Conservation (phyloP, 2,797 vertebrate species). For the Xiphophorus birchmanni region DNA sequence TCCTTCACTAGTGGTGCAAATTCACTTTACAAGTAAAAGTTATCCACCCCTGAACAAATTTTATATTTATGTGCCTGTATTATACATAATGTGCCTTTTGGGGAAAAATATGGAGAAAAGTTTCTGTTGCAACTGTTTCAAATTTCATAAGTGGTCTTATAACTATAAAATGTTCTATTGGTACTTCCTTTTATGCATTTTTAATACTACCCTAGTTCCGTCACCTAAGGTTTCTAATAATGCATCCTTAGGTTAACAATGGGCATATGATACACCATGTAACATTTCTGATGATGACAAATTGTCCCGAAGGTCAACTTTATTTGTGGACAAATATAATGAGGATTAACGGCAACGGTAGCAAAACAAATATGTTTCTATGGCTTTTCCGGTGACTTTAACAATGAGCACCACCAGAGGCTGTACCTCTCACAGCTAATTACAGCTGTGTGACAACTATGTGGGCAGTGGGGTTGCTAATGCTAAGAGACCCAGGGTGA, state of each 20-base stretch:
- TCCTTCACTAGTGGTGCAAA: constrained; percentile 47
- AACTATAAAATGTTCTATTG: constrained; percentile 19
- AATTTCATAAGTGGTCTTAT: constrained; percentile 32
- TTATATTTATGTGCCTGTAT: constrained; percentile 40
- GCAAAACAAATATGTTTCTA: constrained; percentile 48
- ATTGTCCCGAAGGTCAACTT: constrained; percentile 58
- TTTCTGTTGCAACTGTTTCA: constrained; percentile 36
- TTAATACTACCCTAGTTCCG: neutral
- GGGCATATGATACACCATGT: constrained; percentile 23
- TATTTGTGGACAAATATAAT: constrained; percentile 70
- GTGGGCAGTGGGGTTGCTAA: constrained; percentile 67
- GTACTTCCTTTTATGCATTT: neutral
- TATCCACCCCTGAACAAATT: constrained; percentile 54
- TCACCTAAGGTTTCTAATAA: constrained; percentile 1
- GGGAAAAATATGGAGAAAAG: constrained; percentile 34
- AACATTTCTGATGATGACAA: constrained; percentile 49
- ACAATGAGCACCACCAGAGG: constrained; percentile 52
- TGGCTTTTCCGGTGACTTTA: constrained; percentile 49
- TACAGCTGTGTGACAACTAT: constrained; percentile 67
- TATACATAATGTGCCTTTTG: constrained; percentile 40
- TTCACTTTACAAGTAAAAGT: constrained; percentile 66
- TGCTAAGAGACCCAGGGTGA: constrained; percentile 61
- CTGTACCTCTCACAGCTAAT: constrained; percentile 68
- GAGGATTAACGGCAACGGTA: constrained; percentile 47
- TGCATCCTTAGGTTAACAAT: constrained; percentile 25